Evolutionary conservation across 2,113 vertebrate species (phyloP), one percentile per base, ranked within the genome.

Genomic region (Platichthys stellatus): DNA sequence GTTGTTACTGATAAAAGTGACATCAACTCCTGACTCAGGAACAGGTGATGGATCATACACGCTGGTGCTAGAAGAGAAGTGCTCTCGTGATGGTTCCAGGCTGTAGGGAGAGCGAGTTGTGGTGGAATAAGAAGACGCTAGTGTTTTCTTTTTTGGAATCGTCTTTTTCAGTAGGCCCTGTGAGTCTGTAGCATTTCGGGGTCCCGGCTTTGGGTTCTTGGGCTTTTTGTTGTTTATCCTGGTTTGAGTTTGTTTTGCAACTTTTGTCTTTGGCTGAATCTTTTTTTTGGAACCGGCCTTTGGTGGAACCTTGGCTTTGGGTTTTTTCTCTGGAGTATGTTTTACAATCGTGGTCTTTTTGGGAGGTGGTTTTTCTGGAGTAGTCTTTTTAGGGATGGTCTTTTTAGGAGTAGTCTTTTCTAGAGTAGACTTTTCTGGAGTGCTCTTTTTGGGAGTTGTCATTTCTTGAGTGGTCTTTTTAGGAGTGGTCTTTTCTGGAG

Each of bases 181-280:
- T 71, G 61, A 17, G 9, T 72, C 74, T 71, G 61, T 20, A 15
- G 3, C 9, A 59, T 1, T 83, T 78, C 86, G 82, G 35, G 54
- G 28, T 14, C 24, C 61, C 26, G 56, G 6, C 65, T 89, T 89
- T 4, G 57, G n/a, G 2, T 47, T 79, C 20, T n/a, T n/a, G n/a
- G n/a, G n/a, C n/a, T 87, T 86, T 66, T 72, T 69, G 13, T 65
- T 3, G 56, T 54, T 74, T 45, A 59, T 63, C 67, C 88, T 88
- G 24, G 57, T 69, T 73, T 51, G 58, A 18, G 28, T 24, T 47
- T 82, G 77, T 40, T 87, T 90, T 76, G 51, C 59, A 63, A 43
- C 11, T 78, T 83, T 82, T 20, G 17, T 60, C 10, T 85, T 89
- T 64, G 56, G 59, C 11, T 58, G 43, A 23, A 15, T 67, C 5